Evolutionary conservation across 2,113 vertebrate species (phyloP).

Genomic region (Paradoxurus hermaphroditus): DNA sequence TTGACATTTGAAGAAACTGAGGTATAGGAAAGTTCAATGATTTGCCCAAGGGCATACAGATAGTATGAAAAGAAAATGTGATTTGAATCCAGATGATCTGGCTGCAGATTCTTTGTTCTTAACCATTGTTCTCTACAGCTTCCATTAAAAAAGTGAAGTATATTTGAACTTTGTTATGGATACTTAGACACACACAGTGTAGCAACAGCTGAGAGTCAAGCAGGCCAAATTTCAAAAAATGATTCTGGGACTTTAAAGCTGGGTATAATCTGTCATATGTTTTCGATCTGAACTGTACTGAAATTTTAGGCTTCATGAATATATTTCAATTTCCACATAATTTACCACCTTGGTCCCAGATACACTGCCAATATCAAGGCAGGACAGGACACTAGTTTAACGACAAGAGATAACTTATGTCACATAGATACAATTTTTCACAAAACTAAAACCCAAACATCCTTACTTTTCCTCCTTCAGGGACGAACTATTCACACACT

Average conservation of each 20-base stretch:
- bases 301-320: conserved; percentile 26
- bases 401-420: not conserved
- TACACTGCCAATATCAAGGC: not conserved
- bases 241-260: conserved; percentile 12
- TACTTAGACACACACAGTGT: conserved; percentile 16
- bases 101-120: not conserved
- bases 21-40: not conserved
- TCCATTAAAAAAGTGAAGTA: not conserved
- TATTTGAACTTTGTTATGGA: conserved; percentile 20
- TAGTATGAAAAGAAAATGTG: conserved; percentile 3
- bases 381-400: conserved; percentile 13
- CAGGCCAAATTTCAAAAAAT: conserved; percentile 9
- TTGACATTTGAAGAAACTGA: conserved; percentile 19
- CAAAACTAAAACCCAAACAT: conserved; percentile 12
- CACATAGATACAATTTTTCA: not conserved
- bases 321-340: conserved; percentile 49
- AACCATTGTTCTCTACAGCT: not conserved
- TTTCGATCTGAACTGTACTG: not conserved
- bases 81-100: conserved; percentile 16
- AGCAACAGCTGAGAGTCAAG: not conserved
- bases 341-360: not conserved
- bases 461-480: not conserved
- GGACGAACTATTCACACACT: not conserved
- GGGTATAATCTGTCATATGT: not conserved
- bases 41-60: not conserved